Conservation (phyloP, 2,888 invertebrate species). For the Trimorus sp. region DNA sequence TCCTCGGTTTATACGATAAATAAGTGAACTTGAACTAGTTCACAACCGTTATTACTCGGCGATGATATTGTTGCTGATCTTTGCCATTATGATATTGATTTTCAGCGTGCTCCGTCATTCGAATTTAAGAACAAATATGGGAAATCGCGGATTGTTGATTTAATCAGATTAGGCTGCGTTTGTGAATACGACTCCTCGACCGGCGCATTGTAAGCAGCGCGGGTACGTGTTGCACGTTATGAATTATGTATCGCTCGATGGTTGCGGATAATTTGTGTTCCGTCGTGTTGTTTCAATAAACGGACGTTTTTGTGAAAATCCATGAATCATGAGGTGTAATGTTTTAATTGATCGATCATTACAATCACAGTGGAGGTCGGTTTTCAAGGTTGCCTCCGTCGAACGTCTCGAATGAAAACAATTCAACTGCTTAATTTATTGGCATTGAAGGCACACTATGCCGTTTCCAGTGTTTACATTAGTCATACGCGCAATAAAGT, state of each 20-base stretch:
- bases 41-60: constrained; percentile 13
- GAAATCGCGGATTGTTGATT: constrained; percentile 47
- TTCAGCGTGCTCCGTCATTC: constrained; percentile 15
- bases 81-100: constrained; percentile 14
- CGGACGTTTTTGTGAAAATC: constrained; percentile 43
- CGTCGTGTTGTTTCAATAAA: constrained; percentile 31
- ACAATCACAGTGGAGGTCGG: constrained; percentile 8
- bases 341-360: constrained; percentile 37
- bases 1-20: constrained; percentile 6
- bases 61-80: constrained; percentile 1
- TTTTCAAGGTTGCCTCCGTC: too few relatives aligned
- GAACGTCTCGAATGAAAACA: too few relatives aligned
- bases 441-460: too few relatives aligned
- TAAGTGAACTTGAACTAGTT: constrained; percentile 47
- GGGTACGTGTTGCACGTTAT: constrained; percentile 44
- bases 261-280: constrained; percentile 47
- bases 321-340: constrained; percentile 29
- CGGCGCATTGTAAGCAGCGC: constrained; percentile 19
- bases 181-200: constrained; percentile 20
- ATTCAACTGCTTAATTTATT: too few relatives aligned
- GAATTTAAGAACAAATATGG: constrained; percentile 51
- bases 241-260: constrained; percentile 53
- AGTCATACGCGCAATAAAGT: too few relatives aligned
- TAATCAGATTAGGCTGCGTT: constrained; percentile 47
- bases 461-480: not conserved